A percentile compares a stretch with the other conserved stretches of the same genome.
Conservation (phyloP, 2,113 vertebrate species). For the Myotis davidii region DNA sequence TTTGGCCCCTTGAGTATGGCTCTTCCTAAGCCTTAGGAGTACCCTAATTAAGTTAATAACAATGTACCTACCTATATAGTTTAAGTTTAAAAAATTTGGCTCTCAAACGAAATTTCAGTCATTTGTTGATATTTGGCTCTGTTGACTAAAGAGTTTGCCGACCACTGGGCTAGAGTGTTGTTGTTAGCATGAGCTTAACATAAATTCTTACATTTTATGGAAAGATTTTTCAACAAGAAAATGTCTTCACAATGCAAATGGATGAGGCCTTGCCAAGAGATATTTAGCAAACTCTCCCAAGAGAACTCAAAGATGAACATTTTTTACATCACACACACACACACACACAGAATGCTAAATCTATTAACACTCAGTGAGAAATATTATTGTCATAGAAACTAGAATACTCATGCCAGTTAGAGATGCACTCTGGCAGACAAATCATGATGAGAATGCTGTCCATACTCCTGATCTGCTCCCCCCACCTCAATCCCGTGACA, state of each 20-base stretch:
- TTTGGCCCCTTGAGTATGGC: too few relatives aligned
- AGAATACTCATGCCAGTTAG: neutral
- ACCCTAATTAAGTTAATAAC: too few relatives aligned
- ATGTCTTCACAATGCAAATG: neutral
- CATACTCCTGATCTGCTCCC: neutral
- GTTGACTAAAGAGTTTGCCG: too few relatives aligned
- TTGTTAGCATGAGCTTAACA: neutral
- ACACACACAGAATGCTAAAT: neutral
- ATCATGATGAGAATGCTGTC: neutral
- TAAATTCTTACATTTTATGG: neutral
- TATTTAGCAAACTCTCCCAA: neutral
- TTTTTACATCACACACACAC: neutral
- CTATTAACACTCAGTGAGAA: neutral
- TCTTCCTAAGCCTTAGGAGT: too few relatives aligned
- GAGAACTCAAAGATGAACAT: neutral
- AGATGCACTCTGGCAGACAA: neutral
- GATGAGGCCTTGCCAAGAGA: neutral
- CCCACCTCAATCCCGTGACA: neutral
- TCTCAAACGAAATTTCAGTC: too few relatives aligned
- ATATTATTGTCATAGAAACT: neutral
- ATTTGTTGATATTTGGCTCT: too few relatives aligned
- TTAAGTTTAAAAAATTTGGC: too few relatives aligned
- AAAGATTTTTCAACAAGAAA: neutral
- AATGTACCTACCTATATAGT: too few relatives aligned
- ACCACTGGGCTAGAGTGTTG: neutral